phyloP scores from a whole-genome alignment of 2,797 vertebrate genomes.

The Odontamblyopus rebecca region DNA sequence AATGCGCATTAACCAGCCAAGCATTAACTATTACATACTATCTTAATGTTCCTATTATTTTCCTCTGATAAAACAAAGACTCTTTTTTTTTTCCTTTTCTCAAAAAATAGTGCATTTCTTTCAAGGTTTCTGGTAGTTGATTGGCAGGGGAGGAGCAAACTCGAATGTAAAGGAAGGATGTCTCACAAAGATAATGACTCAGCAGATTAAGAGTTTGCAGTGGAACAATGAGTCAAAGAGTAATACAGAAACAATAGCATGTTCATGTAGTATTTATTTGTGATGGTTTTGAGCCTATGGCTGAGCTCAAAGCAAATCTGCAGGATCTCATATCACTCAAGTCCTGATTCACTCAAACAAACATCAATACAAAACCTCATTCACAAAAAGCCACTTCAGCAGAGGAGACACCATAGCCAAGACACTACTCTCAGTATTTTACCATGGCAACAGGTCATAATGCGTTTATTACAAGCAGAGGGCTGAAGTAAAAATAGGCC shows the following conservation, averaged over 20 bases:
- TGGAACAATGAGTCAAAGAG: not conserved
- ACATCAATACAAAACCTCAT: conserved; percentile 36
- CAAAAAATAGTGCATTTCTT: not conserved
- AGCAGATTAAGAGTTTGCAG: conserved; percentile 13
- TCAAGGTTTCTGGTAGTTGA: conserved; percentile 14
- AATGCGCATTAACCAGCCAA: not conserved
- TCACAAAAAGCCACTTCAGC: conserved; percentile 39
- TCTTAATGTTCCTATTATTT: not conserved
- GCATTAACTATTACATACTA: not conserved
- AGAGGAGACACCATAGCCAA: conserved; percentile 38
- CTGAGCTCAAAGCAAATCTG: conserved; percentile 53
- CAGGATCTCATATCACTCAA: conserved; percentile 17
- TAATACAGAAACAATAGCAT: conserved; percentile 14
- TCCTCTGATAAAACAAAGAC: conserved; percentile 3
- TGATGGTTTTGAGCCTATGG: conserved; percentile 59
- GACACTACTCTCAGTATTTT: conserved; percentile 31
- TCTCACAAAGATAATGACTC: conserved; percentile 56
- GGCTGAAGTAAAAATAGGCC: conserved; percentile 60
- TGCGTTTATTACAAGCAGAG: conserved; percentile 55
- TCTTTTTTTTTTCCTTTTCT: not conserved
- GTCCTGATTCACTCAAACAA: conserved; percentile 17
- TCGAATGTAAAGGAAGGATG: conserved; percentile 39
- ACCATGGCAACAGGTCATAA: conserved; percentile 37
- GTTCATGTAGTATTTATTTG: conserved; percentile 69
- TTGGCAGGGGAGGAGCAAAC: conserved; percentile 3